phyloP scores from a whole-genome alignment of 2,888 invertebrate species.

The Plutella xylostella region DNA sequence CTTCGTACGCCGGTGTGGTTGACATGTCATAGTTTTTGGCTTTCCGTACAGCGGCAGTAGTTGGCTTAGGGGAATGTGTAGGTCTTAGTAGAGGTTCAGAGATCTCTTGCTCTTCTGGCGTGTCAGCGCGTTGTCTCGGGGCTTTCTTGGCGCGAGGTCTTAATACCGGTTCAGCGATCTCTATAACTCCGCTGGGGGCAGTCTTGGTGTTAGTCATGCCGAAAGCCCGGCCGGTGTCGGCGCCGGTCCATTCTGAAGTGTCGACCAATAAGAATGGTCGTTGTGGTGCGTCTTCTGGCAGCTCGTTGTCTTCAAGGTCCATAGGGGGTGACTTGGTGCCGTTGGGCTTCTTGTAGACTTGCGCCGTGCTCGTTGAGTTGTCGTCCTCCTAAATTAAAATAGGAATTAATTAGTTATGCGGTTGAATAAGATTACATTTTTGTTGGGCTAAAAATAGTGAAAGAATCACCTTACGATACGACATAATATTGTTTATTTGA shows the following conservation, averaged over 20 bases:
- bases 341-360: conserved; percentile 28
- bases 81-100: conserved; percentile 74
- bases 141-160: conserved; percentile 71
- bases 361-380: conserved; percentile 28
- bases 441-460: conserved; percentile 1
- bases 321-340: conserved; percentile 32
- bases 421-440: background rate
- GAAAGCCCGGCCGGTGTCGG: conserved; percentile 72
- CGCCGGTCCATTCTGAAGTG: conserved; percentile 63
- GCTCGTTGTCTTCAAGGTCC: conserved; percentile 52
- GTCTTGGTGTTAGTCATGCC: conserved; percentile 65
- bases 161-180: conserved; percentile 82
- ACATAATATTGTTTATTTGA: too few species aligned
- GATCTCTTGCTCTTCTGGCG: conserved; percentile 68
- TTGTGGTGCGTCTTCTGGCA: conserved; percentile 48
- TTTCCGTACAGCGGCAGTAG: conserved; percentile 39
- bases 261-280: conserved; percentile 50
- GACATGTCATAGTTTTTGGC: conserved; percentile 59
- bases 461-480: too few species aligned
- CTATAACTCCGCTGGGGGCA: conserved; percentile 57
- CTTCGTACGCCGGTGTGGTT: conserved; percentile 49
- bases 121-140: conserved; percentile 60
- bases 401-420: background rate
- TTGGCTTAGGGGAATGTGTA: conserved; percentile 44
- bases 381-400: conserved; percentile 31